Evolutionary conservation across 2,113 vertebrate species (phyloP).

Genomic region (Stigmatopora nigra): DNA sequence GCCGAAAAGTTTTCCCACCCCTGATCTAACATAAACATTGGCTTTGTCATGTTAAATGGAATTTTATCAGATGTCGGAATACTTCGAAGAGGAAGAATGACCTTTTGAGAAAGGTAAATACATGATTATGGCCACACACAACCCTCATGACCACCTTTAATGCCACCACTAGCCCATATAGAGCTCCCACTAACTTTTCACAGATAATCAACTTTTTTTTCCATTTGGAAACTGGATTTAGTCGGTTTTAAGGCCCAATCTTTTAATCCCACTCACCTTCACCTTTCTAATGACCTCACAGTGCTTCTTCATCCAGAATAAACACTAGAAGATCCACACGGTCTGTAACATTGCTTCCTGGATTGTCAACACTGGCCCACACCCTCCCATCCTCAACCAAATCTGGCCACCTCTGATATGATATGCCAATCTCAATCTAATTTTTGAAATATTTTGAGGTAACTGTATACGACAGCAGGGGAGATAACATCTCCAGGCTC

Average conservation of each 20-base stretch:
- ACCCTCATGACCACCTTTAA: constrained; percentile 1
- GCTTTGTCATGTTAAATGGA: not conserved
- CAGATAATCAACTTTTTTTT: constrained; percentile 47
- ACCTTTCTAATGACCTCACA: constrained; percentile 45
- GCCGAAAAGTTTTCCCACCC: too few species aligned
- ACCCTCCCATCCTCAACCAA: constrained; percentile 39
- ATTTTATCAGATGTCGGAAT: not conserved
- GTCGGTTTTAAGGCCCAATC: constrained; percentile 56
- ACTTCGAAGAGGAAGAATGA: constrained; percentile 43
- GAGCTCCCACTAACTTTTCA: constrained; percentile 44
- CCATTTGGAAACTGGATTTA: constrained; percentile 61
- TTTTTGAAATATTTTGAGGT: constrained; percentile 91
- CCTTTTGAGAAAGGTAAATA: constrained; percentile 48
- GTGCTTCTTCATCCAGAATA: constrained; percentile 59
- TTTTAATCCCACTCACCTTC: constrained; percentile 55
- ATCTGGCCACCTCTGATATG: constrained; percentile 54
- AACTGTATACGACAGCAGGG: constrained; percentile 83
- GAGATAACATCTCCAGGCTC: constrained; percentile 96
- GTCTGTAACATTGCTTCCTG: constrained; percentile 48
- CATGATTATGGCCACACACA: constrained; percentile 46
- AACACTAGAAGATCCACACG: constrained; percentile 63
- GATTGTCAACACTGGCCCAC: constrained; percentile 21
- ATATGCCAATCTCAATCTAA: constrained; percentile 82
- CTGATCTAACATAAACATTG: not conserved
- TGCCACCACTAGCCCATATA: constrained; percentile 25